Evolutionary conservation across 2,888 invertebrate genomes (phyloP).

Genomic region (Melipona beecheii): DNA sequence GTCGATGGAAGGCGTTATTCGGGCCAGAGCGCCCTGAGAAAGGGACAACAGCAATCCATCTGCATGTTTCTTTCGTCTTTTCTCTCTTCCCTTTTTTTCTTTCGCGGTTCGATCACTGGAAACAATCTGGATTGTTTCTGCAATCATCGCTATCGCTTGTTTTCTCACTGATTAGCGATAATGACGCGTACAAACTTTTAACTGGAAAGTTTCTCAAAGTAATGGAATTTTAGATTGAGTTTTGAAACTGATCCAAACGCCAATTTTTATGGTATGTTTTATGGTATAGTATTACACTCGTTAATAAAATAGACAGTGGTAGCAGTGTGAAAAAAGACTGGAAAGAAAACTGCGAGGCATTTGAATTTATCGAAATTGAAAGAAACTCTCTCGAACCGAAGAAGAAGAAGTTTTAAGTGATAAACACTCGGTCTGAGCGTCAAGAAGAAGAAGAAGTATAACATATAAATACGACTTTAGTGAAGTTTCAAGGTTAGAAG

Average conservation of each 20-base stretch:
- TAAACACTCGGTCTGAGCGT: neutral
- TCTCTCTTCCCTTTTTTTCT: neutral
- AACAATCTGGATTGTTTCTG: neutral
- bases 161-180: neutral
- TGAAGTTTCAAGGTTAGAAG: neutral
- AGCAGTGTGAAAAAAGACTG: no score
- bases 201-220: no score
- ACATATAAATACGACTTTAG: neutral
- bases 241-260: no score
- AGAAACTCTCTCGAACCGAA: neutral
- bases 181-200: no score
- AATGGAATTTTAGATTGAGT: no score
- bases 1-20: constrained; percentile 56
- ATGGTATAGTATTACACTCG: no score
- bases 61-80: constrained; percentile 21
- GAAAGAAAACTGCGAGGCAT: no score
- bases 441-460: neutral
- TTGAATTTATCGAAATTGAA: neutral
- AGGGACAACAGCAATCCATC: constrained; percentile 35
- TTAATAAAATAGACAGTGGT: no score
- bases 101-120: constrained; percentile 5
- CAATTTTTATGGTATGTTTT: no score
- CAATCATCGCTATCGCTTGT: neutral
- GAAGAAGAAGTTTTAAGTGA: neutral
- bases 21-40: constrained; percentile 30